phyloP scores from a whole-genome alignment of 2,888 invertebrate species.

The Camptogramma bilineatum region DNA sequence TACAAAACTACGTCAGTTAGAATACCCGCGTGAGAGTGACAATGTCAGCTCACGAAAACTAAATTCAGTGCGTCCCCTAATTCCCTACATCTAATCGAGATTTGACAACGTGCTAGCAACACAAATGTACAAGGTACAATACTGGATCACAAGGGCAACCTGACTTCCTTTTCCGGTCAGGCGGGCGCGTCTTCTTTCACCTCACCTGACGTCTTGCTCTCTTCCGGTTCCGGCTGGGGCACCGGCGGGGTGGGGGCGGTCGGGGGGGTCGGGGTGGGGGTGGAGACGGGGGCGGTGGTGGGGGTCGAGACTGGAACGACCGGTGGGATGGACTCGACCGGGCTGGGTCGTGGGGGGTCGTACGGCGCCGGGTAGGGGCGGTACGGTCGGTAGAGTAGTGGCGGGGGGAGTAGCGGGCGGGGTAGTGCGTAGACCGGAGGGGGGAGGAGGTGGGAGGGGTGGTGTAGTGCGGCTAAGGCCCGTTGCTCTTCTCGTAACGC shows the following conservation, averaged over 20 bases:
- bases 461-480: slow-evolving; percentile 44
- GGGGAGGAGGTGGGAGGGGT: slow-evolving; percentile 57
- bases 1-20: too few species aligned
- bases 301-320: slow-evolving; percentile 40
- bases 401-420: slow-evolving; percentile 64
- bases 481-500: slow-evolving; percentile 55
- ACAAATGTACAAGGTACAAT: slow-evolving; percentile 26
- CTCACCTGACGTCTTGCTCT: slow-evolving; percentile 44
- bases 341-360: slow-evolving; percentile 44
- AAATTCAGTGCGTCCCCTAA: slow-evolving; percentile 12
- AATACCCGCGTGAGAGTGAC: too few species aligned
- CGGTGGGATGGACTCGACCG: slow-evolving; percentile 46
- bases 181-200: slow-evolving; percentile 33
- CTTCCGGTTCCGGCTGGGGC: slow-evolving; percentile 24
- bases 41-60: background rate
- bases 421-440: slow-evolving; percentile 58
- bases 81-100: slow-evolving; percentile 16
- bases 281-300: slow-evolving; percentile 31
- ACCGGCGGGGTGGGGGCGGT: slow-evolving; percentile 26
- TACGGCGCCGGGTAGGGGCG: slow-evolving; percentile 59
- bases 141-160: slow-evolving; percentile 28
- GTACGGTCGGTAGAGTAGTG: slow-evolving; percentile 69
- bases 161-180: slow-evolving; percentile 25
- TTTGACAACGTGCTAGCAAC: slow-evolving; percentile 31
- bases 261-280: slow-evolving; percentile 46